phyloP scores from a whole-genome alignment of 2,797 vertebrate species.

The Anas flavirostris region DNA sequence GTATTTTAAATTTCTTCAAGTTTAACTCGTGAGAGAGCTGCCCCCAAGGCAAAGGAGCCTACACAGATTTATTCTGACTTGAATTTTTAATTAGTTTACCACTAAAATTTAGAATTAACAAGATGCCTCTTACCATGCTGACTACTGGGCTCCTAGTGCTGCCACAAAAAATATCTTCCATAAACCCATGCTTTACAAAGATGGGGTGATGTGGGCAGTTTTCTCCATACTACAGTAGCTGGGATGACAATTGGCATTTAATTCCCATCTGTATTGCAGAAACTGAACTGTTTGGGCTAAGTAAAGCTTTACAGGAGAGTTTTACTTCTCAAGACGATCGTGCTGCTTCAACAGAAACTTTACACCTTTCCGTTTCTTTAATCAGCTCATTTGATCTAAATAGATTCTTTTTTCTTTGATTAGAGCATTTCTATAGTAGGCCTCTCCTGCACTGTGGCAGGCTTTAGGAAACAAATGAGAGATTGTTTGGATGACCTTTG shows the following conservation, averaged over 20 bases:
- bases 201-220: not conserved
- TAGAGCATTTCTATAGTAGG: not conserved
- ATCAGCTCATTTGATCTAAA: not conserved
- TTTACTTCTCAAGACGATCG: not conserved
- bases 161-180: not conserved
- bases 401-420: not conserved
- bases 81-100: not conserved
- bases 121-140: not conserved
- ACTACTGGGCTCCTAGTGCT: not conserved
- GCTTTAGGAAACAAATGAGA: not conserved
- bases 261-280: not conserved
- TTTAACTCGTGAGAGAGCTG: not conserved
- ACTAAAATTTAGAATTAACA: not conserved
- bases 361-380: not conserved
- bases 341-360: not conserved
- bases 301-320: not conserved
- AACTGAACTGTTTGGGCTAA: not conserved
- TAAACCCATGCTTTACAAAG: not conserved
- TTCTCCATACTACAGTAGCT: not conserved
- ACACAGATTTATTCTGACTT: not conserved
- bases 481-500: not conserved
- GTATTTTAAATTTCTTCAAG: not conserved
- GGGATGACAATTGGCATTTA: not conserved
- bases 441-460: not conserved
- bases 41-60: not conserved